Conservation (phyloP, 2,113 vertebrate genomes). For the Delphinus delphis region DNA sequence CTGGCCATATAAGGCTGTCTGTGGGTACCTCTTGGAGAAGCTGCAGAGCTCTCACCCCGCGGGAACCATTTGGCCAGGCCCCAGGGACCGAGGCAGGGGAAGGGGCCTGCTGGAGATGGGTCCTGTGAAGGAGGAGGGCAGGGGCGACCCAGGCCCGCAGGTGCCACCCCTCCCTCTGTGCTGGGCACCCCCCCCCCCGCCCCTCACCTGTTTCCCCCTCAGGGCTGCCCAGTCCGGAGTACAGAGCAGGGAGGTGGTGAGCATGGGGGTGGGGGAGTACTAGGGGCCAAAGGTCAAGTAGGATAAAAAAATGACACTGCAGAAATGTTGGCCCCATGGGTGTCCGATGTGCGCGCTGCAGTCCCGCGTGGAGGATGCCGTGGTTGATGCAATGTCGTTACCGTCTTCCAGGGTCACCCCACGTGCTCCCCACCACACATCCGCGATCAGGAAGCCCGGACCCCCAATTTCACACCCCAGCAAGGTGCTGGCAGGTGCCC, state of each 20-base stretch:
- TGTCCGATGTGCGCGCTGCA: fast-evolving
- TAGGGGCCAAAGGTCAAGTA: background rate
- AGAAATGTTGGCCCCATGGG: too few relatives aligned
- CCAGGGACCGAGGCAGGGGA: background rate
- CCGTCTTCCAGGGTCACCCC: background rate
- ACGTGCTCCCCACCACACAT: background rate
- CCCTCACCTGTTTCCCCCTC: background rate
- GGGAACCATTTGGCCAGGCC: slow-evolving; percentile 47
- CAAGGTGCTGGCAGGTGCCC: fast-evolving
- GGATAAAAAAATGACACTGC: background rate
- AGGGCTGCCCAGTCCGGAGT: background rate
- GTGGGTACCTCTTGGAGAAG: slow-evolving; percentile 61
- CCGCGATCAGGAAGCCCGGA: background rate
- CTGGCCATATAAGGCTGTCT: slow-evolving; percentile 74
- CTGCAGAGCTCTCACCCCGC: background rate
- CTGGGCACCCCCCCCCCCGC: background rate
- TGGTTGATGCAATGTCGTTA: background rate
- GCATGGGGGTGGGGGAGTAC: background rate
- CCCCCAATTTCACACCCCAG: background rate
- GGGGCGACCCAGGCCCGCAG: background rate
- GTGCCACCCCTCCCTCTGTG: background rate
- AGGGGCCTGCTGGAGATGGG: background rate
- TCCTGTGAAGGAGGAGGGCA: too few relatives aligned
- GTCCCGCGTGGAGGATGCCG: background rate
- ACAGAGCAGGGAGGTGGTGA: background rate